Base-by-base conservation (phyloP, 1,140 invertebrate genomes). In the Maniola jurtina region DNA sequence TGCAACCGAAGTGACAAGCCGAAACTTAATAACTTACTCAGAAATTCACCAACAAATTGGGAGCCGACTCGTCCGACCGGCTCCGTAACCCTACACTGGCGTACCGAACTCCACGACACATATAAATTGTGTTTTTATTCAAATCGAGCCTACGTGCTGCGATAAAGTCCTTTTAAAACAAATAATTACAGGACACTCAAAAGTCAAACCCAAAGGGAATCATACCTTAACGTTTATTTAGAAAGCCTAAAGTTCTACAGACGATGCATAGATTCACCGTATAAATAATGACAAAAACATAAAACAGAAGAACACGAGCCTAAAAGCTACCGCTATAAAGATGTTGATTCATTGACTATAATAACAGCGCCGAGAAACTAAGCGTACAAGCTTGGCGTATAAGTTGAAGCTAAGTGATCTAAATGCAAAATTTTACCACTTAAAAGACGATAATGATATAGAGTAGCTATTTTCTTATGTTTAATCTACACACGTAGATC, bases 1-100 rank as follows among this genome's bases (percentile, higher is more conserved):
- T 81, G 88, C 88, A 85, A 90, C 74, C 73, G 66, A 85, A 87
- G 86, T 86, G 88, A 88, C 88, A 89, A 83, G 86, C 79, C 84
- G 84, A 90, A 90, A 90, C 84, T 89, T 90, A 90, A 90, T 90
- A 89, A 90, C 88, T 90, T 89, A 90, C 86, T 90, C 85, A 87
- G 84, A 90, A 90, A 88, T 84, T 83, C 79, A 79, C 81, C 83
- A 86, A 79, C 84, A 90, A 90, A 88, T 90, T 90, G 86, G 88
- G 80, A 90, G 86, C 78, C 73, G 69, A 80, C 74, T 79, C 68
- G 81, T 79, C 75, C 59, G 64, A 90, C 88, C 88, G 84, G 88
- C 83, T 86, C 69, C 59, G 86, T 83, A 88, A 90, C 86, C 77
- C 86, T 77, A 90, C 74, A 88, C 83, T 78, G 81, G 76, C 80